Evolutionary conservation across 2,113 vertebrate species (phyloP).

Genomic region (Phaethon lepturus): DNA sequence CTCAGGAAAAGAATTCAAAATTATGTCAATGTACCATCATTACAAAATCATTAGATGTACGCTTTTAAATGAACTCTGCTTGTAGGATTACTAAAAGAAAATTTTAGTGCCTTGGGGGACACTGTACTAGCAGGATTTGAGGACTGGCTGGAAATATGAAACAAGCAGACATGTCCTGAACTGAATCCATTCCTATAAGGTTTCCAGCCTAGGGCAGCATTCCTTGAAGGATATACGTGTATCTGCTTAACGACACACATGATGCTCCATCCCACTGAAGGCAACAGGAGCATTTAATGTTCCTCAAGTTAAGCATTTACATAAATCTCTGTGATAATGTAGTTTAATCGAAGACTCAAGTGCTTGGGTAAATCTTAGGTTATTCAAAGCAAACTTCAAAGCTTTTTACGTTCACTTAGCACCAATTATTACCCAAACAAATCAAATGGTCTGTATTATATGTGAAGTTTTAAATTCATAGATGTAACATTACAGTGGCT

Average conservation of each 20-base stretch:
- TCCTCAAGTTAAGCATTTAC: slow-evolving; percentile 50
- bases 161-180: slow-evolving; percentile 52
- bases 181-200: slow-evolving; percentile 49
- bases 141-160: slow-evolving; percentile 55
- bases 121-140: neutral
- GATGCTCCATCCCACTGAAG: slow-evolving; percentile 4
- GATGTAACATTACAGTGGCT: neutral
- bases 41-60: slow-evolving; percentile 38
- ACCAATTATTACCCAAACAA: slow-evolving; percentile 44
- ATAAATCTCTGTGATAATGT: slow-evolving; percentile 58
- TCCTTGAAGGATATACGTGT: slow-evolving; percentile 48
- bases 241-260: slow-evolving; percentile 7
- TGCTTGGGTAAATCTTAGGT: slow-evolving; percentile 31
- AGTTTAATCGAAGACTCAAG: slow-evolving; percentile 21
- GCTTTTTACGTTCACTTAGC: neutral
- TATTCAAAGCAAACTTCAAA: slow-evolving; percentile 58
- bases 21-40: slow-evolving; percentile 18
- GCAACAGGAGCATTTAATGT: slow-evolving; percentile 37
- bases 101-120: slow-evolving; percentile 11
- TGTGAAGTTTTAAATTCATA: neutral
- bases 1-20: neutral
- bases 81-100: slow-evolving; percentile 27
- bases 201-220: slow-evolving; percentile 61
- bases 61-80: slow-evolving; percentile 34
- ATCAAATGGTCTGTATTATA: slow-evolving; percentile 12